Evolutionary conservation across 2,888 invertebrate genomes (phyloP), one percentile per base, ranked within the genome.

Genomic region (Nomada fabriciana): DNA sequence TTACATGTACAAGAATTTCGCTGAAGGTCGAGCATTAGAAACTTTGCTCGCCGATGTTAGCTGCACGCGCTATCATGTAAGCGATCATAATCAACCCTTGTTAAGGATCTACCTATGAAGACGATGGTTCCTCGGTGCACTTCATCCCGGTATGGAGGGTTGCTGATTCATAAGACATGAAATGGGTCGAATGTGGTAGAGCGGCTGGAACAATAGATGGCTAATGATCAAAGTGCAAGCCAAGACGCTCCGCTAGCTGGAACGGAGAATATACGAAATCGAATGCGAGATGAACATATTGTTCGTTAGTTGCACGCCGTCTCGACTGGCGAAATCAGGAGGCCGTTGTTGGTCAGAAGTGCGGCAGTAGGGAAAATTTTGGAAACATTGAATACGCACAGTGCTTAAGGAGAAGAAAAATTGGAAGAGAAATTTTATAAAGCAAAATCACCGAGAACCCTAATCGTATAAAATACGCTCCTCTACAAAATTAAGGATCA

Each of bases 151-250:
- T 60, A 29, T 43, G 11, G 75, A 76, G 83, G 80, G 86, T 77
- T 75, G 80, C 82, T 81, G 87, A 87, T 87, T 87, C 88, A 69
- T 84, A 88, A 85, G 82, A 82, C 84, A 79, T 73, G 80, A 88
- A 88, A 88, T 87, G 61, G 88, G 87, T 87, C 86, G 88, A 88
- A 86, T 77, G 80, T 82, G 79, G 85, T 85, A 80, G 86, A 86
- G 81, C 80, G 55, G 60, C 23, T 75, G 79, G 87, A 85, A 88
- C 89, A 88, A 88, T 88, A 53, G 87, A 42, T 74, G 78, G 81
- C 89, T 88, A 88, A 88, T 87, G 88, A 88, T 75, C 82, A 83
- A 83, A 88, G 87, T 85, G 87, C 83, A 80, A 72, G 70, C 57
- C 68, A 77, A 83, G 85, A 76, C 72, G 81, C 76, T 76, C 64